phyloP scores from a whole-genome alignment of 92 coral and sea anemone species.

The Heliopora coerulea region DNA sequence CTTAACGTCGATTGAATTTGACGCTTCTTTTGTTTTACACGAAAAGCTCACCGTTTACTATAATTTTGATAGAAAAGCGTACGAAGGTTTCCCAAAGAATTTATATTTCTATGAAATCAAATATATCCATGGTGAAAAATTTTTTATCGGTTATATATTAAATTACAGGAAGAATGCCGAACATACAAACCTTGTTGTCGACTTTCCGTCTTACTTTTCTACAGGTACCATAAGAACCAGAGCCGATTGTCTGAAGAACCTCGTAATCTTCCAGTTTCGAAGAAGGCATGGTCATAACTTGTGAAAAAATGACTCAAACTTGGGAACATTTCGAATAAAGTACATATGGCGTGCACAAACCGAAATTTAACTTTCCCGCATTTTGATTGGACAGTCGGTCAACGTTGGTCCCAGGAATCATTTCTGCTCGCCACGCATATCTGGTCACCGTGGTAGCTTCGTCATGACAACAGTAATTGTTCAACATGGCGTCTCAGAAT shows the following conservation, averaged over 20 bases:
- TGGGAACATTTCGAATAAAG: conserved; percentile 1
- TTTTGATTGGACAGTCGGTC: conserved; percentile 10
- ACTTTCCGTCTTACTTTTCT: conserved; percentile 83
- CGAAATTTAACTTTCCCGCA: conserved; percentile 41
- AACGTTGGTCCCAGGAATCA: conserved; percentile 26
- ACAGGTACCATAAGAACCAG: conserved; percentile 97
- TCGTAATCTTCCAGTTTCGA: conserved; percentile 86
- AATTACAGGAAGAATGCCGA: no score
- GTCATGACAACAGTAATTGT: conserved; percentile 9
- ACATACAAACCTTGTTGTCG: conserved; percentile 77
- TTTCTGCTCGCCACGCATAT: background rate
- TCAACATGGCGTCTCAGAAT: conserved; percentile 84
- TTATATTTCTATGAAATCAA: no score
- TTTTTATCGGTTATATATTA: no score
- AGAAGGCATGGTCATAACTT: conserved; percentile 67
- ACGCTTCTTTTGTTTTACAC: background rate
- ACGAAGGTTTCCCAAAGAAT: no score
- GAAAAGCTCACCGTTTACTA: background rate
- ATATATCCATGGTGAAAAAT: no score
- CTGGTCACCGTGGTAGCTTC: background rate
- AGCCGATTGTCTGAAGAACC: conserved; percentile 77
- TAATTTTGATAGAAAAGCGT: no score
- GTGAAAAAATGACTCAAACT: background rate
- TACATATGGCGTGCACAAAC: conserved; percentile 37
- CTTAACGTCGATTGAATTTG: no score